Evolutionary conservation across 2,113 vertebrate species (phyloP), one percentile per base, ranked within the genome.

Genomic region (Cranoglanis bouderius): DNA sequence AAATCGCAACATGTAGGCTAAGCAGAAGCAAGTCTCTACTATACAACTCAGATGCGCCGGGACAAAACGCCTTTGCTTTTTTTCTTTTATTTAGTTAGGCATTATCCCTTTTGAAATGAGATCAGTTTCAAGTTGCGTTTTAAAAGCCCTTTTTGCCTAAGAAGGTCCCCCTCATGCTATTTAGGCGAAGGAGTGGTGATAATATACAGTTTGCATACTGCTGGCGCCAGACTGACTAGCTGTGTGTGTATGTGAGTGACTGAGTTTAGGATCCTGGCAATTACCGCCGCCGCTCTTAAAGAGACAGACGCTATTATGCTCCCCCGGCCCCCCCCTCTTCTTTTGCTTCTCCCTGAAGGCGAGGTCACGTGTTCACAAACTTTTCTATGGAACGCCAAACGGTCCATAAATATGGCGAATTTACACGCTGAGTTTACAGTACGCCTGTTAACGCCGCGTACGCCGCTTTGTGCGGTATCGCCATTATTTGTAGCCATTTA

Each of bases 151-250:
- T 95, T 96, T 96, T 96, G 94, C 92, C 95, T 94, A 94, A 94
- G 94, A 95, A 96, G 96, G 96, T 96, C 95, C 95, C 94, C 95
- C 90, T 95, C 94, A 91, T 93, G 96, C 97, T 96, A 94, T 95
- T 96, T 96, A 97, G 97, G 97, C 96, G 97, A 97, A 96, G 97
- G 95, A 98, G 97, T 96, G 97, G 97, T 97, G 96, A 97, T 98
- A 98, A 98, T 97, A 96, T 96, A 97, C 96, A 96, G 97, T 98
- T 97, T 96, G 97, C 97, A 96, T 97, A 94, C 96, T 93, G 93
- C 97, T 98, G 98, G 98, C 98, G 98, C 98, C 98, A 97, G 97
- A 93, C 97, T 97, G 98, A 96, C 93, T 96, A 93, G 94, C 96
- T 96, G 96, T 95, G 96, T 95, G 96, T 95, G 97, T 97, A 97